These are phyloP conservation scores for Pyrrhosoma nymphula DNA, from an alignment of 2,888 invertebrate species.

Conservation along the genomic window DNA sequence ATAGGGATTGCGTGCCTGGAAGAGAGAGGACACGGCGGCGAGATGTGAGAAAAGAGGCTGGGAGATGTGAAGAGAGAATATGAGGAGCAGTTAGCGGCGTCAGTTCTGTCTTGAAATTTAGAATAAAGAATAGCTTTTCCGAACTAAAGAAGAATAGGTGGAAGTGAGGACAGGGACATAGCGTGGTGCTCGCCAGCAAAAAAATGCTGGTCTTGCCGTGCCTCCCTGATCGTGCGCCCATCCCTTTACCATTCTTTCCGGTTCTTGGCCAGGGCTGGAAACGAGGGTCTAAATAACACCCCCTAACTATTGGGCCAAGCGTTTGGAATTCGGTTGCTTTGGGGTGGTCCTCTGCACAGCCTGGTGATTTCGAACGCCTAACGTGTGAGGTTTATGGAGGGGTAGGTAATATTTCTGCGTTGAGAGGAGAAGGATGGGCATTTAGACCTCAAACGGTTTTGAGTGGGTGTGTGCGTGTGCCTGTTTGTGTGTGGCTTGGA, in stretches of 20 bases:
- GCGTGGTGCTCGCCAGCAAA: not conserved
- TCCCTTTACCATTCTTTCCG: constrained; percentile 28
- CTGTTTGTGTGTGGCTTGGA: not conserved
- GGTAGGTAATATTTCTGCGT: constrained; percentile 59
- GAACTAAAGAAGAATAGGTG: not conserved
- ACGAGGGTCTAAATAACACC: constrained; percentile 65
- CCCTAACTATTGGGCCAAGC: constrained; percentile 56
- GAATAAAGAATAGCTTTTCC: not conserved
- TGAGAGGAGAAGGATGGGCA: not conserved
- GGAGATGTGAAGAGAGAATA: not conserved
- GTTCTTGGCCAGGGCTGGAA: constrained; percentile 40
- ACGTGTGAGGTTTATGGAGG: constrained; percentile 60
- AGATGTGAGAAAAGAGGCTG: not conserved
- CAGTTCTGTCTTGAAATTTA: not conserved
- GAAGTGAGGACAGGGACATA: not conserved
- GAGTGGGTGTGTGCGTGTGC: not conserved
- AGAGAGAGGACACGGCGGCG: not conserved
- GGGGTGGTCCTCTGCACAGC: constrained; percentile 19
- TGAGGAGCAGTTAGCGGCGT: not conserved
- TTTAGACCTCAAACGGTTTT: not conserved
- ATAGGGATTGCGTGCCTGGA: too few relatives aligned
- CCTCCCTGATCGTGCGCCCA: not conserved
- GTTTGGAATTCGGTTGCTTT: constrained; percentile 52
- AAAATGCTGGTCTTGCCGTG: not conserved
- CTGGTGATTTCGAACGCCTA: constrained; percentile 38